phyloP scores from a whole-genome alignment of 2,888 invertebrate genomes.

The Dorcus parallelipipedus region DNA sequence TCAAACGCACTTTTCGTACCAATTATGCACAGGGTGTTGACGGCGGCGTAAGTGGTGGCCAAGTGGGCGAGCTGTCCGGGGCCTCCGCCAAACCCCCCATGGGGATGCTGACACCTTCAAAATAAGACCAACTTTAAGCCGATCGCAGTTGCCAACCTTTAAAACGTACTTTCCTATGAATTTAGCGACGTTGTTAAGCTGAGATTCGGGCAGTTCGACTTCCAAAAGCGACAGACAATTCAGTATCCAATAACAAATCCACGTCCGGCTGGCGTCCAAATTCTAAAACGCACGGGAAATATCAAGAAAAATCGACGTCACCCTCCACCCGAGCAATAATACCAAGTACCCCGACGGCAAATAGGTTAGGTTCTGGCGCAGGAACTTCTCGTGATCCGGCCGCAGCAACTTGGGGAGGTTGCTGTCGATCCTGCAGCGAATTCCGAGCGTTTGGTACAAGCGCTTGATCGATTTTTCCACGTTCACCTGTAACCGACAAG shows the following conservation, averaged over 20 bases:
- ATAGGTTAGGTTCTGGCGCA: constrained; percentile 65
- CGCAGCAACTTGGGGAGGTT: constrained; percentile 61
- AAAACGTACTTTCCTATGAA: constrained; percentile 57
- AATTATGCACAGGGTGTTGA: constrained; percentile 88
- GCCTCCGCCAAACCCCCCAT: constrained; percentile 92
- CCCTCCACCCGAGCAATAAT: constrained; percentile 11
- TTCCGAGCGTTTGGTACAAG: constrained; percentile 52
- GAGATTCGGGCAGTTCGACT: constrained; percentile 57
- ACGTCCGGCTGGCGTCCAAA: constrained; percentile 92
- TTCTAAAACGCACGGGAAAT: constrained; percentile 48
- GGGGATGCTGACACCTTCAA: constrained; percentile 67
- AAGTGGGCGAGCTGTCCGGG: constrained; percentile 90
- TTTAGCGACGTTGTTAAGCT: constrained; percentile 54
- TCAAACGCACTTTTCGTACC: constrained; percentile 76
- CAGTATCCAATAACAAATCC: constrained; percentile 97
- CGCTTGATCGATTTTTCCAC: constrained; percentile 58
- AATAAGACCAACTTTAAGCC: constrained; percentile 7
- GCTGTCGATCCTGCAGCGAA: constrained; percentile 52
- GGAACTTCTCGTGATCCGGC: constrained; percentile 61
- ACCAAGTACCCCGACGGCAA: constrained; percentile 70
- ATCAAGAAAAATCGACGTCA: neutral
- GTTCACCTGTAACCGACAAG: constrained; percentile 47
- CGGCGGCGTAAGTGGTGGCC: constrained; percentile 96
- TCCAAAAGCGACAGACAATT: constrained; percentile 82
- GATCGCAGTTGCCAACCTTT: neutral